Evolutionary conservation across 2,888 invertebrate species (phyloP), one percentile per base, ranked within the genome.

Genomic region (Caenorhabditis sulstoni): DNA sequence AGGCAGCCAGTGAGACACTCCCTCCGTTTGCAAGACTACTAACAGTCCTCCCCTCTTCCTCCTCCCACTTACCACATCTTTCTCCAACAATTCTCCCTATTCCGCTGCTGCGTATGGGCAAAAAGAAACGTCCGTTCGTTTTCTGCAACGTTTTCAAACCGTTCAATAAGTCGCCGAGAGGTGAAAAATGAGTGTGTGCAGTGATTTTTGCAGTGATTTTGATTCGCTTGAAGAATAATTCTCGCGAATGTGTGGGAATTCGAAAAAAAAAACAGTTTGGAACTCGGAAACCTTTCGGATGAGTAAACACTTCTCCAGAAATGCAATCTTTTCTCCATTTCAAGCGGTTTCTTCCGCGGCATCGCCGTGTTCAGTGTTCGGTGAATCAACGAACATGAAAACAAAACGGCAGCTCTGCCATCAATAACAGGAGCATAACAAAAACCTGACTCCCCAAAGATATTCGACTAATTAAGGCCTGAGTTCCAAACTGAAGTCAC

Each of bases 131-230:
- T 12, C 18, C 52, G 53, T 65, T 53, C 20, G 65, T 53, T 20
- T 20, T 65, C 29, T 65, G 65, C 23, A 53, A 8, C 29, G 35
- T 29, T 45, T 44, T 65, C 29, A 65, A 53, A 22, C 12, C 44
- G 18, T 8, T 45, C n/a, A 23, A 12, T 52, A 64, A 52, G 22
- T 14, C 12, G 14, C 55, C 55, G 39, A 20, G 39, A 67, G 59
- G 59, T 68, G 59, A 35, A 59, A 23, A 18, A 37, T 57, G 50
- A 49, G 37, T 58, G 62, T 62, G 61, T 70, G 70, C 61, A 44
- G 70, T 70, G 61, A 16, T 61, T 50, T n/a, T 59, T 70, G 68
- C 68, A 37, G 68, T 70, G 68, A 50, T 61, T 52, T 70, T 53
- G 61, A 62, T 53, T 37, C 47, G 59, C 45, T 53, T 37, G 22